Evolutionary conservation across 2,888 invertebrate genomes (phyloP).

Genomic region (Euplagia quadripunctaria): DNA sequence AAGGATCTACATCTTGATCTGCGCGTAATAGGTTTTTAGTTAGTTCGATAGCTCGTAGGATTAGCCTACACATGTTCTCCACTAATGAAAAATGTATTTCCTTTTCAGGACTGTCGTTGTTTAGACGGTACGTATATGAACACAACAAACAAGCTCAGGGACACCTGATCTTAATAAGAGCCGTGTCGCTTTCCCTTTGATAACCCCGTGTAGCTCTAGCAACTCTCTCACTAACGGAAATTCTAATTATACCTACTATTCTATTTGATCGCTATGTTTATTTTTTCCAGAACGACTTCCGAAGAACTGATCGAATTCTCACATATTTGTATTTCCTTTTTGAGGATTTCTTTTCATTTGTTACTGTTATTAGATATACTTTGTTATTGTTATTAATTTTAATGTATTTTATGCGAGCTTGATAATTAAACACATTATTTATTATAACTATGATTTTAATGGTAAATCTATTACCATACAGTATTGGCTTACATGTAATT

Average conservation of each 20-base stretch:
- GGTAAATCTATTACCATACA: slow-evolving; percentile 71
- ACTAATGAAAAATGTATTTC: background rate
- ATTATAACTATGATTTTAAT: slow-evolving; percentile 52
- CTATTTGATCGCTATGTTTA: background rate
- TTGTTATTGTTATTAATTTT: slow-evolving; percentile 17
- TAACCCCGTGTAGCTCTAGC: background rate
- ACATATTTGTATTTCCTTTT: slow-evolving; percentile 4
- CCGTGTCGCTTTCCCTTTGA: no score
- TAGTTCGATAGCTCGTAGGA: no score
- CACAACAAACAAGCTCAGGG: background rate
- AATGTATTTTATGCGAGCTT: slow-evolving; percentile 12
- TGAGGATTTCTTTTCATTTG: background rate
- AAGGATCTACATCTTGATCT: no score
- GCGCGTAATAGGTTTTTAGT: no score
- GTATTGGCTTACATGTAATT: slow-evolving; percentile 56
- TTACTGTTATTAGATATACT: slow-evolving; percentile 9
- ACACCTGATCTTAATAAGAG: background rate
- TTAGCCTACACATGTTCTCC: background rate
- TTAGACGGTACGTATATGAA: slow-evolving; percentile 37
- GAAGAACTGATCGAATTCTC: slow-evolving; percentile 23
- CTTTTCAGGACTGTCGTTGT: slow-evolving; percentile 50
- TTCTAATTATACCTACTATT: background rate
- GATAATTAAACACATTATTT: slow-evolving; percentile 39
- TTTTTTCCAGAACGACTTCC: slow-evolving; percentile 35
- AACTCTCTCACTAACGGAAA: background rate